Percentiles rank a stretch among this genome's conserved stretches.
Evolutionary conservation across 2,888 invertebrate species (phyloP).

Genomic region (Chloroclysta siterata): DNA sequence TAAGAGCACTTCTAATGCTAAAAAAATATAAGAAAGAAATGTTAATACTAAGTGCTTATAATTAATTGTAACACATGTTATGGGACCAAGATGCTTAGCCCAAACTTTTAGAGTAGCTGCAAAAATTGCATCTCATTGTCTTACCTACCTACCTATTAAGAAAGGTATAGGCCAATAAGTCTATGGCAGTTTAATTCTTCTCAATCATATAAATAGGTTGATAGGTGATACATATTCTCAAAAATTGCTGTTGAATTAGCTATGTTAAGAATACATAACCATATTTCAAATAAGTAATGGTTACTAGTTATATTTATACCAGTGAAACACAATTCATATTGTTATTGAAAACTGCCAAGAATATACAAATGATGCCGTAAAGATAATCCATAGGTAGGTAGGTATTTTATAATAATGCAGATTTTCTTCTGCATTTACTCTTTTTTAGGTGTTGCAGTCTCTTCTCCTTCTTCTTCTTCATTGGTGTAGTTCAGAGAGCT

Average conservation of each 20-base stretch:
- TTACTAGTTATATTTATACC: no score
- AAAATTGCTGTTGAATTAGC: no score
- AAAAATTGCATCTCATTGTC: constrained; percentile 1
- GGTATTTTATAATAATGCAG: neutral
- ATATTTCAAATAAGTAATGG: no score
- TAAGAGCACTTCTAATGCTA: constrained; percentile 14
- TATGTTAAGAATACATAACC: no score
- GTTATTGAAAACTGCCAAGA: no score
- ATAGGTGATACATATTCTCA: neutral
- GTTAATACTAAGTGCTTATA: constrained; percentile 20
- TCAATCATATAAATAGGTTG: no score
- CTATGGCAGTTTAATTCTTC: neutral
- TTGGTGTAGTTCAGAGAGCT: constrained; percentile 70
- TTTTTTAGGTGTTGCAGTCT: constrained; percentile 42
- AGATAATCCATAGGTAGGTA: neutral
- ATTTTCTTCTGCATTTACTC: constrained; percentile 31
- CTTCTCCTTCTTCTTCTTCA: constrained; percentile 46
- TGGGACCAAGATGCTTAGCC: constrained; percentile 1
- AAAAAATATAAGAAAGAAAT: constrained; percentile 4
- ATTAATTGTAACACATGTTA: constrained; percentile 30
- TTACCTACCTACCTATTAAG: neutral
- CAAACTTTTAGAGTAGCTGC: constrained; percentile 3
- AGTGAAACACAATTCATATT: no score
- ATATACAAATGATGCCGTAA: neutral
- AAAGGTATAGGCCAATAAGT: neutral